Conservation (phyloP, 2,888 invertebrate species). For the Epsilonema sp. region DNA sequence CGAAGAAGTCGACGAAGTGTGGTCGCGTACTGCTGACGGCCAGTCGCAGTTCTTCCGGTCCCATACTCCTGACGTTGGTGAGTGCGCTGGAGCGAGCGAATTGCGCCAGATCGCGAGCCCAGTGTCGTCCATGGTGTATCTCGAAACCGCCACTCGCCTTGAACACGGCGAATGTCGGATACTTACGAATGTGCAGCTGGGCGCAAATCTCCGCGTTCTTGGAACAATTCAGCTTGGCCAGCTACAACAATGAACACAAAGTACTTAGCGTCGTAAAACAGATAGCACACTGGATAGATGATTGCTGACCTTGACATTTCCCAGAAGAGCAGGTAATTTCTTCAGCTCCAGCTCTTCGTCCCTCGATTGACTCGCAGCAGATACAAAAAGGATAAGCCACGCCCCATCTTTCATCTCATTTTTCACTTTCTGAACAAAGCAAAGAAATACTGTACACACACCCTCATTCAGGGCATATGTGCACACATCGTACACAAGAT, state of each 20-base stretch:
- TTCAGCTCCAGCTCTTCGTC: conserved; percentile 41
- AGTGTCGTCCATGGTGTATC: conserved; percentile 43
- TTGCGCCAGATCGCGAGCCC: conserved; percentile 36
- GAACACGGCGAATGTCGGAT: conserved; percentile 50
- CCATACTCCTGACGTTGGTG: conserved; percentile 26
- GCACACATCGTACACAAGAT: too few relatives aligned
- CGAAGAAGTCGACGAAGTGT: conserved; percentile 55
- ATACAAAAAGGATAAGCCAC: too few relatives aligned
- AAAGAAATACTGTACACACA: too few relatives aligned
- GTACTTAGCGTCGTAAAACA: neutral
- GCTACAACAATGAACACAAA: conserved; percentile 14
- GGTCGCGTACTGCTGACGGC: conserved; percentile 33
- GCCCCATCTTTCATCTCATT: too few relatives aligned
- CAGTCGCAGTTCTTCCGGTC: conserved; percentile 22
- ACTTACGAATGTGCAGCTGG: conserved; percentile 31
- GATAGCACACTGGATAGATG: neutral
- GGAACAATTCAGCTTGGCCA: conserved; percentile 34
- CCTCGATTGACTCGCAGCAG: too few relatives aligned
- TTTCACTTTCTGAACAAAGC: too few relatives aligned
- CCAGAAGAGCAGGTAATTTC: conserved; percentile 42
- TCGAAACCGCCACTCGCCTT: conserved; percentile 56
- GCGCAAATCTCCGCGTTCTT: conserved; percentile 26
- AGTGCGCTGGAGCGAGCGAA: conserved; percentile 43
- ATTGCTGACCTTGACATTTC: conserved; percentile 34
- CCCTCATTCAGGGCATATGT: too few relatives aligned